A percentile compares a stretch with the other conserved stretches of the same genome.
Evolutionary conservation across 2,113 vertebrate species (phyloP).

Genomic region (Euleptes europaea): DNA sequence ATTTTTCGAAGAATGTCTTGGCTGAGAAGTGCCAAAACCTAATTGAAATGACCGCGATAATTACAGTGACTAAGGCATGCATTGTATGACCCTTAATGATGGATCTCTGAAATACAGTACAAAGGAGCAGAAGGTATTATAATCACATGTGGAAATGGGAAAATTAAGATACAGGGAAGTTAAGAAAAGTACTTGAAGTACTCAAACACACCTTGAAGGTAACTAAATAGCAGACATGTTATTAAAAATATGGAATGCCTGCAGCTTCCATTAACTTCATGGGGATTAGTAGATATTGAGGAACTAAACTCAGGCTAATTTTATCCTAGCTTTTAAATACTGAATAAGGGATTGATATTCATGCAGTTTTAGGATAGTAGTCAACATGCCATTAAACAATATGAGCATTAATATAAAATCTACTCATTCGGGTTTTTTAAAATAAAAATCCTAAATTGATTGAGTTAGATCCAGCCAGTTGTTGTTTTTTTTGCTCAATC

Average conservation of each 20-base stretch:
- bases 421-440: background rate
- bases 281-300: background rate
- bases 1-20: slow-evolving; percentile 13
- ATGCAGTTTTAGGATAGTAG: background rate
- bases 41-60: slow-evolving; percentile 43
- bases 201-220: slow-evolving; percentile 26
- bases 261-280: slow-evolving; percentile 35
- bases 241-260: slow-evolving; percentile 19
- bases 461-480: background rate
- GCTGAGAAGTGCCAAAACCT: background rate
- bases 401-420: background rate
- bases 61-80: slow-evolving; percentile 13
- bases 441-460: background rate
- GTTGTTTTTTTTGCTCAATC: background rate
- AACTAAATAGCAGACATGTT: slow-evolving; percentile 7
- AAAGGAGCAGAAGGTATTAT: slow-evolving; percentile 22
- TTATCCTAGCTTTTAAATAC: slow-evolving; percentile 27
- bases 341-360: background rate
- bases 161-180: slow-evolving; percentile 12
- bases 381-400: background rate
- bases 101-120: slow-evolving; percentile 34
- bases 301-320: slow-evolving; percentile 21
- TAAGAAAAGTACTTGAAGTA: slow-evolving; percentile 13
- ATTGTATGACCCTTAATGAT: background rate
- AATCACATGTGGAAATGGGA: slow-evolving; percentile 32